Percentiles rank a stretch among this genome's conserved stretches.
These are phyloP conservation scores for Acrocyrtus sp. DNA, from an alignment of 2,888 invertebrate species.

Conservation along the genomic window DNA sequence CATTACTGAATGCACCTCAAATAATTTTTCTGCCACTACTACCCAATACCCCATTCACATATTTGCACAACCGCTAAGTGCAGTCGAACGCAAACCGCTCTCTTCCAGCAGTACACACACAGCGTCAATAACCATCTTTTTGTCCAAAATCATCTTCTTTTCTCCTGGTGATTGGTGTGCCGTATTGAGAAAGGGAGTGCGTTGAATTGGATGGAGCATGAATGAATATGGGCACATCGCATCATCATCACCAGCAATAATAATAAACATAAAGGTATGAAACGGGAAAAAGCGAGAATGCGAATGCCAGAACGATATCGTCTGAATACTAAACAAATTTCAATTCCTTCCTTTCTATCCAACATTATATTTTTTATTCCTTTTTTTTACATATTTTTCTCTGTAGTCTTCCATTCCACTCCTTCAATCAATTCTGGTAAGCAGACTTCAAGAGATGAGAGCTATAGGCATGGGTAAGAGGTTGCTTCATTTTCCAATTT, in stretches of 20 bases:
- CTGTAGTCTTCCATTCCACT: too few species aligned
- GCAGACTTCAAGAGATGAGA: constrained; percentile 19
- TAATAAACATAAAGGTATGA: not conserved
- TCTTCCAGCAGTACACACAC: not conserved
- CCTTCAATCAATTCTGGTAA: constrained; percentile 46
- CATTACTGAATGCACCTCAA: too few species aligned
- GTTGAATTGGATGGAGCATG: too few species aligned
- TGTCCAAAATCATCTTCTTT: not conserved
- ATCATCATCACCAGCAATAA: constrained; percentile 14
- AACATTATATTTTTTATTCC: constrained; percentile 13
- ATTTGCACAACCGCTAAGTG: too few species aligned
- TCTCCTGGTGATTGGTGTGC: not conserved
- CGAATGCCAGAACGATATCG: not conserved
- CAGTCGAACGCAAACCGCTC: too few species aligned
- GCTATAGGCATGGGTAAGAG: too few species aligned
- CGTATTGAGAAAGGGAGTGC: not conserved
- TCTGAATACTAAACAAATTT: constrained; percentile 33
- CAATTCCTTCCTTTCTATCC: constrained; percentile 29
- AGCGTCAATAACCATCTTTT: not conserved
- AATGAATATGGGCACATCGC: too few species aligned
- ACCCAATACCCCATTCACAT: too few species aligned
- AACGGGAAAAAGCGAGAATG: not conserved
- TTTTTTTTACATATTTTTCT: constrained; percentile 11
- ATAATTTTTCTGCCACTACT: too few species aligned
- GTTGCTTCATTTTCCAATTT: too few species aligned